Percentiles rank a stretch among this genome's conserved stretches.
These are phyloP conservation scores for Acipenser oxyrinchus DNA, from an alignment of 2,797 vertebrate genomes.

Conservation along the genomic window DNA sequence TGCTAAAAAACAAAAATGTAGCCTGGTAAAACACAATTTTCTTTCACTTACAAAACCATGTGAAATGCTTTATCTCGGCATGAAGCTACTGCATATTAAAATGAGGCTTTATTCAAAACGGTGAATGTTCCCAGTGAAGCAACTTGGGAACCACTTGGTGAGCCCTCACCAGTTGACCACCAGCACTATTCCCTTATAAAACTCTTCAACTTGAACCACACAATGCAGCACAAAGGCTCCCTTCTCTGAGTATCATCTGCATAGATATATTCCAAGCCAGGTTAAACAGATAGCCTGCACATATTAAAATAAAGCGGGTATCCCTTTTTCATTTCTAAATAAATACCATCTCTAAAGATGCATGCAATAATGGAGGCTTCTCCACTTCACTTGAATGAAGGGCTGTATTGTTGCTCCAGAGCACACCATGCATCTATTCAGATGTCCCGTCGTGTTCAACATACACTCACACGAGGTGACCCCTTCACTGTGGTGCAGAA, in stretches of 20 bases:
- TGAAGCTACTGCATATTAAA: too few relatives aligned
- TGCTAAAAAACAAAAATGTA: too few relatives aligned
- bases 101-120: too few relatives aligned
- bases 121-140: not conserved
- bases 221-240: too few relatives aligned
- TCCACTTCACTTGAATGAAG: constrained; percentile 6
- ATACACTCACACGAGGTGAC: not conserved
- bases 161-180: not conserved
- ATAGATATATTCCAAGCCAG: not conserved
- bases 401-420: constrained; percentile 12
- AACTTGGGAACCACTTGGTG: not conserved
- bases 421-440: constrained; percentile 14
- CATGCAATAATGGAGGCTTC: not conserved
- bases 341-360: constrained; percentile 11
- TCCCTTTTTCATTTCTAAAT: constrained; percentile 3
- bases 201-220: too few relatives aligned
- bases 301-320: not conserved
- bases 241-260: not conserved
- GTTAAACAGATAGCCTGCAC: not conserved
- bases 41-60: too few relatives aligned
- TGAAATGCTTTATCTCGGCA: too few relatives aligned
- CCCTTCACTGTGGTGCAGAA: constrained; percentile 6
- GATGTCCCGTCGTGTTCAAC: constrained; percentile 8
- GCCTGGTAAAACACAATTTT: too few relatives aligned
- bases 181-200: not conserved